Base-by-base conservation (phyloP, 2,113 vertebrate genomes). In the Anser brachyrhynchus region DNA sequence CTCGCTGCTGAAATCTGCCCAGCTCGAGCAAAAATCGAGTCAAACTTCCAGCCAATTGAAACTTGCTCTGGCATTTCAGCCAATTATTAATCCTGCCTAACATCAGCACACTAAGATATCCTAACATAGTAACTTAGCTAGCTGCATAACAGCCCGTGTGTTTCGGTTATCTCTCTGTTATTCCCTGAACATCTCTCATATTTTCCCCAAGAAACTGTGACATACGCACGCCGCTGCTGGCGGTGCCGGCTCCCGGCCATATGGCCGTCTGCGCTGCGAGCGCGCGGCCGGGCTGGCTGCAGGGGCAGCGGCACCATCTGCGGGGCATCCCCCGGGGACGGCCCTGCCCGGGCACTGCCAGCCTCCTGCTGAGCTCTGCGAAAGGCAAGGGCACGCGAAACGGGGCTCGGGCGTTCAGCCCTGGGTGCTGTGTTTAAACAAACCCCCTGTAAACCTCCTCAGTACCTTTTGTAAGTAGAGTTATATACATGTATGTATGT, bases 281-380 rank as follows among this genome's bases (percentile, higher is more conserved):
- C 21, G 69, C 55, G 25, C 26, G 52, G 62, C 72, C 23, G 74
- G 2, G 70, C 41, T 67, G 82, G 75, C 83, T 37, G 54, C 28
- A 23, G 29, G 87, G 95, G 93, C 93, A 87, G 84, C 71, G 76
- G 92, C 94, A 57, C 93, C 93, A 52, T 92, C 95, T 95, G 96
- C 93, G 13, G 44, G 23, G 74, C 29, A 9, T 41, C 76, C 3
- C 74, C 65, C 14, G 39, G 61, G 62, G 17, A 55, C 17, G 41
- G 87, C 33, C 75, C 26, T 51, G 22, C n/a, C 72, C 90, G 8
- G 91, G n/a, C 3, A 11, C 61, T 58, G 23, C 74, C 87, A 57
- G 66, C 70, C 88, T 33, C 54, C 20, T 15, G 13, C 2, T 64
- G 35, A 20, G 54, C 21, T 49, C 10, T 3, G 3, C 6, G 2